Conservation (phyloP, 2,888 invertebrate genomes). For the Watsonalla cultraria region DNA sequence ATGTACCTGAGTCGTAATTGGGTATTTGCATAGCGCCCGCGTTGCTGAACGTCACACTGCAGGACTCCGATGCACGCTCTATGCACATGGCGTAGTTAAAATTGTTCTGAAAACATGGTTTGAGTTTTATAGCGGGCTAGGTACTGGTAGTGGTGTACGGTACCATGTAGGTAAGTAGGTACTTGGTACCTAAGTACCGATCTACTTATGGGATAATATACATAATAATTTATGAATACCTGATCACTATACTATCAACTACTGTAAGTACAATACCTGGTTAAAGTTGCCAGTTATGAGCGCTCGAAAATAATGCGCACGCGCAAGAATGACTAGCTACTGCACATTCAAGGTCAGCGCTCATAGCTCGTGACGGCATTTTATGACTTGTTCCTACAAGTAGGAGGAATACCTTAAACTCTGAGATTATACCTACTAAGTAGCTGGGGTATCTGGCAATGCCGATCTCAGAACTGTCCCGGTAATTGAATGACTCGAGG, state of each 20-base stretch:
- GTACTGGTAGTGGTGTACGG: background rate
- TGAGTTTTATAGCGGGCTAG: background rate
- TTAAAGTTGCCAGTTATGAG: too few relatives aligned
- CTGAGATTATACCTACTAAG: slow-evolving; percentile 68
- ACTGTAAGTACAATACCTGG: too few relatives aligned
- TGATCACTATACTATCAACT: too few relatives aligned
- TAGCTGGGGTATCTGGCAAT: slow-evolving; percentile 78
- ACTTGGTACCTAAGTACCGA: background rate
- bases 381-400: too few relatives aligned
- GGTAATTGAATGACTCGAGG: slow-evolving; percentile 86
- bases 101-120: slow-evolving; percentile 82
- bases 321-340: too few relatives aligned
- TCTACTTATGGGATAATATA: too few relatives aligned
- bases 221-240: too few relatives aligned
- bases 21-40: slow-evolving; percentile 80
- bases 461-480: slow-evolving; percentile 74
- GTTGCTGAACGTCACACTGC: slow-evolving; percentile 82
- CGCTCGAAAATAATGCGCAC: too few relatives aligned
- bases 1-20: slow-evolving; percentile 82
- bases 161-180: too few relatives aligned
- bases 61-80: slow-evolving; percentile 78
- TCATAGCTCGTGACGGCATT: too few relatives aligned
- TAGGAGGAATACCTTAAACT: background rate
- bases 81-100: slow-evolving; percentile 88
- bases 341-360: too few relatives aligned